Evolutionary conservation across 2,888 invertebrate species (phyloP), one percentile per base, ranked within the genome.

Genomic region (Netelia melanura): DNA sequence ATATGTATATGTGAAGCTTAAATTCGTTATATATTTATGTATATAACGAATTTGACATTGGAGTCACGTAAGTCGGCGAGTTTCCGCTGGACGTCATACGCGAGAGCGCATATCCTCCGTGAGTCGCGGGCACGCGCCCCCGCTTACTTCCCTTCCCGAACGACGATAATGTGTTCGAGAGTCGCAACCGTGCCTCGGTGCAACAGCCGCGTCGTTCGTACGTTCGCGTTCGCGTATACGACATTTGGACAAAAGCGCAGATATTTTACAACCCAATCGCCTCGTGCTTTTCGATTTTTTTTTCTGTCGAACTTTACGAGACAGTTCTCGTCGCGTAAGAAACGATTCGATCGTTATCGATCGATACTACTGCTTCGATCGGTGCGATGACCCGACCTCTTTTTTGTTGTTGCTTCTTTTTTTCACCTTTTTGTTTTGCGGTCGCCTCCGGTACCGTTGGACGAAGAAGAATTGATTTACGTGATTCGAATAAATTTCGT

Each of bases 21-120:
- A 30, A 30, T 30, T 30, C 30, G 30, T 30, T 30, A 30, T 30
- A 58, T 38, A 38, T 38, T 54, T 68, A 14, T 48, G 44, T 67
- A 11, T 23, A 5, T 23, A n/a, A 14, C 23, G 30, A 80, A 89
- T 92, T 90, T 86, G 67, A 86, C 80, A 93, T 92, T 90, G 89
- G 84, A 75, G 82, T 76, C 91, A 90, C 91, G 92, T 89, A 87
- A 86, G 80, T 86, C 88, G 86, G 86, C 88, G 87, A 89, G 90
- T 91, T 93, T 92, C 93, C 93, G 92, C 88, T 92, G 90, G 86
- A 91, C 90, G 92, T 92, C 92, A 91, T 89, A 89, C 87, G 89
- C 90, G 68, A 84, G 71, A 84, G 71, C 84, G 54, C 64, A 65
- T 72, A 91, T 90, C 90, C 92, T 92, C 89, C 89, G 89, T 30